Percentiles rank a stretch among this genome's conserved stretches.
Conservation (phyloP, 1,140 invertebrate genomes). For the Caenorhabditis brenneri region DNA sequence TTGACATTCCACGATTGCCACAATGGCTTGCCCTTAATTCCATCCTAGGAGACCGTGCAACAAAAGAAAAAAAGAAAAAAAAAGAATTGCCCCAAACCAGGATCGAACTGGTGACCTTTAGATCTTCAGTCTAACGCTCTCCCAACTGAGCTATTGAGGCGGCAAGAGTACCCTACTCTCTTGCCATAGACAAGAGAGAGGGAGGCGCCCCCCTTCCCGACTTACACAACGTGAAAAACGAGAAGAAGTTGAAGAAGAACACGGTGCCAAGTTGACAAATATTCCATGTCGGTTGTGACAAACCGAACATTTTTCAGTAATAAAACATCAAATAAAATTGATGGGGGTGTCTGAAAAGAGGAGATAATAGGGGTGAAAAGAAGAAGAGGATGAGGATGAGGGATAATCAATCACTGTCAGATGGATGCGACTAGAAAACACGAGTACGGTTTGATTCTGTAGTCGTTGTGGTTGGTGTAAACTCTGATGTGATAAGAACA, state of each 20-base stretch:
- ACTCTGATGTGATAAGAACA: no score
- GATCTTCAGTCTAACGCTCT: conserved; percentile 71
- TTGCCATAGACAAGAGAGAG: not conserved
- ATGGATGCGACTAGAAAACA: not conserved
- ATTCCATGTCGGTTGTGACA: conserved; percentile 8
- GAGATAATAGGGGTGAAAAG: not conserved
- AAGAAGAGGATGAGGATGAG: no score
- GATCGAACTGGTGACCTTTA: conserved; percentile 67
- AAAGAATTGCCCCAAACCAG: conserved; percentile 58
- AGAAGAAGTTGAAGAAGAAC: conserved; percentile 30
- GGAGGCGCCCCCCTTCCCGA: not conserved
- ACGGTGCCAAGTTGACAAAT: conserved; percentile 12
- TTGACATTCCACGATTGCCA: no score
- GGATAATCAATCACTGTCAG: not conserved
- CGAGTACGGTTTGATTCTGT: not conserved
- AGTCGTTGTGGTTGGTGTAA: not conserved
- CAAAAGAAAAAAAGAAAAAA: not conserved
- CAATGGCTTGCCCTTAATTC: no score
- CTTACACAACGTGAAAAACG: conserved; percentile 22
- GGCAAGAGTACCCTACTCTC: not conserved
- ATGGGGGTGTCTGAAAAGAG: not conserved
- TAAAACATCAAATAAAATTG: not conserved
- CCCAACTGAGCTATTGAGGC: conserved; percentile 70
- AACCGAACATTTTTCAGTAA: conserved; percentile 5
- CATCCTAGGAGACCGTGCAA: no score